Conservation (phyloP, 2,888 invertebrate species). For the Campoplex capitator region DNA sequence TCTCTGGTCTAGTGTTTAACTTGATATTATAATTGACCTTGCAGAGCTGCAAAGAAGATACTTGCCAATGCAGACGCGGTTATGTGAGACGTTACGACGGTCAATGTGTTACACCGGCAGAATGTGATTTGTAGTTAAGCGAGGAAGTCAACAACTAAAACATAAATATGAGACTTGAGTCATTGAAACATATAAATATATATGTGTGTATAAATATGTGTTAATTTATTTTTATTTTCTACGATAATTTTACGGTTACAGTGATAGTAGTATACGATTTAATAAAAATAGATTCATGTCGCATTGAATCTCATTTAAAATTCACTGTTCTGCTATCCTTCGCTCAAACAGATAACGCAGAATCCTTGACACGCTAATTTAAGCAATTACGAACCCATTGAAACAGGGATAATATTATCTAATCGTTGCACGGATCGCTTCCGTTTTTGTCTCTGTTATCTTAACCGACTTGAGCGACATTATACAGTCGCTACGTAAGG, state of each 20-base stretch:
- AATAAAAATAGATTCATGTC: not conserved
- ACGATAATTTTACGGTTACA: not conserved
- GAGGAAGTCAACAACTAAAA: not conserved
- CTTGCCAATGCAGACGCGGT: conserved; percentile 14
- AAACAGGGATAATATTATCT: not conserved
- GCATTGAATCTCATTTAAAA: not conserved
- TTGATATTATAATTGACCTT: not conserved
- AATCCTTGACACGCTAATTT: conserved; percentile 4
- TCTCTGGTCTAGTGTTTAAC: not conserved
- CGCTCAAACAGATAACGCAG: not conserved
- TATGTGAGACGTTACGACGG: conserved; percentile 5
- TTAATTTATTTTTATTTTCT: not conserved
- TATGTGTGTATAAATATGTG: not conserved
- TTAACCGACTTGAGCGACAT: not conserved
- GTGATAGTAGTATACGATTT: not conserved
- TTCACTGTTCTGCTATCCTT: not conserved
- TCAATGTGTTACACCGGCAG: not conserved
- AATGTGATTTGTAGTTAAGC: not conserved
- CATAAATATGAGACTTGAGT: not conserved
- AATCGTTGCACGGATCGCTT: not conserved
- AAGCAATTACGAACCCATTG: not conserved
- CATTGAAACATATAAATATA: not conserved
- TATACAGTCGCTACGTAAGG: no score
- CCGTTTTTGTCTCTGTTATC: not conserved
- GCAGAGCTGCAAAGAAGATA: conserved; percentile 30